phyloP scores from a whole-genome alignment of 2,113 vertebrate species.

The Rhineura floridana region DNA sequence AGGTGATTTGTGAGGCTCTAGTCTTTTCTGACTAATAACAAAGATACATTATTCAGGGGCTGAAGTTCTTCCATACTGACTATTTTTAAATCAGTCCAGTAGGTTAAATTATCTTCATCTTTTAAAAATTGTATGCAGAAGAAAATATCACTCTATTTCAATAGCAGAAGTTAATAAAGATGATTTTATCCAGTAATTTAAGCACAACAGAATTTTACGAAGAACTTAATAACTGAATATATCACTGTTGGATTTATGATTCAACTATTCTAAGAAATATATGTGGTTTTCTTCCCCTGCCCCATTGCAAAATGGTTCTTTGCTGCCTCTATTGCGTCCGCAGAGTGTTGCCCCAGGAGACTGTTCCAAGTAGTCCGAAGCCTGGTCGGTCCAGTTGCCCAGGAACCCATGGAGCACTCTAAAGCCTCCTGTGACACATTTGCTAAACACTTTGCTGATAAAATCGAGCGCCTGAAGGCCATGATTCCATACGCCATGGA shows the following conservation, averaged over 20 bases:
- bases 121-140: background rate
- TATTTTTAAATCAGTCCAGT: background rate
- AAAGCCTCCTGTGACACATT: no score
- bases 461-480: no score
- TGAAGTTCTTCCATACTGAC: background rate
- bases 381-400: no score
- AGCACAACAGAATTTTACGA: slow-evolving; percentile 13
- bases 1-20: background rate
- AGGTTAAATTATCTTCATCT: background rate
- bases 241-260: slow-evolving; percentile 1
- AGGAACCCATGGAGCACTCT: no score
- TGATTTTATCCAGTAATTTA: slow-evolving; percentile 16
- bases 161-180: slow-evolving; percentile 1
- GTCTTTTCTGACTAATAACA: background rate
- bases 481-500: no score
- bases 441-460: no score
- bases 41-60: background rate
- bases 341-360: no score
- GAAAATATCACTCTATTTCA: background rate
- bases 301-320: background rate
- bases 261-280: background rate
- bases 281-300: background rate
- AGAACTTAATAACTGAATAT: background rate
- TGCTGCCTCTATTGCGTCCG: no score
- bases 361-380: no score